Evolutionary conservation across 2,888 invertebrate genomes (phyloP), one percentile per base, ranked within the genome.

Genomic region (Barypeithes pellucidus): DNA sequence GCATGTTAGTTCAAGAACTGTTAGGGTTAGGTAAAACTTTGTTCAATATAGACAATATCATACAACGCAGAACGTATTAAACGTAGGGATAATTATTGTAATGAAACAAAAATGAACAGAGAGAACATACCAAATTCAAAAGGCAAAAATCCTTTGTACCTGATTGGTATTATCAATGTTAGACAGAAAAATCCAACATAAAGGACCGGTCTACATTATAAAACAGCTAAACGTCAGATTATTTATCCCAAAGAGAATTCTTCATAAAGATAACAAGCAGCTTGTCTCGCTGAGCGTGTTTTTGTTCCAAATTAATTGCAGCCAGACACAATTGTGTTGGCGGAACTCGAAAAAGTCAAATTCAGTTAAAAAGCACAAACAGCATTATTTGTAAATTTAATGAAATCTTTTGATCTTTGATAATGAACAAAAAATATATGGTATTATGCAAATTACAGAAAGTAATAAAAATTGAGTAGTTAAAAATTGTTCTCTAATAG

Each of bases 231-330:
- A 69, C 66, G 73, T 73, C 73, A 67, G 67, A 75, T 71, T 71
- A 75, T 72, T 71, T 63, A 63, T 75, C 52, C 71, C 71, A 69
- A 72, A 75, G 72, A 68, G 75, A 73, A 75, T 68, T 69, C 69
- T 73, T 72, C 75, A 73, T 73, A 73, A 72, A 75, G 72, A 75
- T 75, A 75, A 75, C 75, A 75, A 73, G 75, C 75, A 47, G 72
- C 68, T 75, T 75, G 74, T 68, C 75, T 67, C 72, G 68, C 52
- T 69, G 72, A 45, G 66, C 68, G 61, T 60, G 68, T 73, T 72
- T 75, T 73, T 75, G 65, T 72, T 73, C 33, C 65, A 69, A 75
- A 75, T 75, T 72, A 75, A 75, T 75, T 75, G 75, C 72, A 65
- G 18, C 67, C 75, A 75, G 72, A 75, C 75, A 72, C 67, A 75